These are phyloP conservation scores for Pangasius krempfi DNA, from an alignment of 2,797 vertebrate genomes.

Conservation along the genomic window DNA sequence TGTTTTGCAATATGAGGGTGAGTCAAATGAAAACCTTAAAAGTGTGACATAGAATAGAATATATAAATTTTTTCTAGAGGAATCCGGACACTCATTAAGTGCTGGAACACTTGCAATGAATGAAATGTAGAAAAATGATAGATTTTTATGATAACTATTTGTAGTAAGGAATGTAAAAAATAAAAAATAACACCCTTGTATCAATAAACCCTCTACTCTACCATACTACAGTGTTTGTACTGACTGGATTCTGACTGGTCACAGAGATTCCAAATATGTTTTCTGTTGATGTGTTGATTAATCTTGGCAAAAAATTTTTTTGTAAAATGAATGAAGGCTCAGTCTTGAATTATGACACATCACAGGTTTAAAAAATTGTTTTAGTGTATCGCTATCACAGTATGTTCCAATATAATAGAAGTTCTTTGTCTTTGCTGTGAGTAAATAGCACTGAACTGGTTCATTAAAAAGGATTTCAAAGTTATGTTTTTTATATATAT, in stretches of 20 bases:
- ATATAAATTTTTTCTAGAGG: neutral
- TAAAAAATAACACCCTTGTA: neutral
- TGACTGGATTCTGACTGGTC: neutral
- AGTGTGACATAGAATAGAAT: neutral
- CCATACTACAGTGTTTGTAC: neutral
- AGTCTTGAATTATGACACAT: neutral
- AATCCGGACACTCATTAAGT: neutral
- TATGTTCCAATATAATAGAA: neutral
- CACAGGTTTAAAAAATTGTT: neutral
- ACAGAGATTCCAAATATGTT: neutral
- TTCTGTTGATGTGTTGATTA: neutral
- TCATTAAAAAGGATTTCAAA: neutral
- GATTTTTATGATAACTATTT: neutral
- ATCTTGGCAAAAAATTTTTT: neutral
- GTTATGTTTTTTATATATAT: neutral
- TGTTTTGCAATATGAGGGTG: neutral
- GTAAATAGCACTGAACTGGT: neutral
- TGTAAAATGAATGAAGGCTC: neutral
- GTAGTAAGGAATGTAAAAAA: neutral
- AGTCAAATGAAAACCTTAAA: neutral
- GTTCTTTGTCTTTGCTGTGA: neutral
- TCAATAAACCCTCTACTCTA: neutral
- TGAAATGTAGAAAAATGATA: neutral
- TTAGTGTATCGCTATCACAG: neutral
- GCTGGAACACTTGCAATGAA: neutral